Base-by-base conservation (phyloP, 2,113 vertebrate species). In the Saccopteryx bilineata region DNA sequence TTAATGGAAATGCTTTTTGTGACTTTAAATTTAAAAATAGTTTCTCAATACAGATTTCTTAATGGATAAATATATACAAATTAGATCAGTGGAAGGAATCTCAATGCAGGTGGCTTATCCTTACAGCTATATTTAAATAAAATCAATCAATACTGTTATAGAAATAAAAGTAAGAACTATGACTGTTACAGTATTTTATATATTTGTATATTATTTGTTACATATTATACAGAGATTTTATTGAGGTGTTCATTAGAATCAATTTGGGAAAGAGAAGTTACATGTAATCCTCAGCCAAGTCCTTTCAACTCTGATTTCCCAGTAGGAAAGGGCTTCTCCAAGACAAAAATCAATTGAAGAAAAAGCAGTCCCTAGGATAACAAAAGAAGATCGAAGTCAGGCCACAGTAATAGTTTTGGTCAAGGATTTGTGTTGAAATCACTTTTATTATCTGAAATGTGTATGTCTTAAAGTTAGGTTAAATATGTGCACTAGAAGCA, bases 111-210 rank as follows among this genome's bases (percentile, higher is more conserved):
- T 85, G 60, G 15, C 9, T 89, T 87, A 93, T 63, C 9, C 13
- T 87, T 94, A 46, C 31, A 75, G 8, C 10, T 21, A 54, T 31
- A 58, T 93, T 69, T 71, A 63, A 76, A 39, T 79, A 92, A 95
- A 87, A 82, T 4, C 28, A 75, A 56, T 39, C 76, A 23, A 83
- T 81, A 76, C 31, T 9, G 72, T 79, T 54, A 52, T 0, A n/a
- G 10, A 71, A 76, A n/a, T 48, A 48, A 81, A 86, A 93, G 23
- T 80, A 69, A 46, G 24, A 87, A 61, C 2, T 54, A 7, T 65
- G 56, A 60, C 17, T 50, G 63, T 31, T 63, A 58, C 46, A 52
- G 11, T 28, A 60, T 84, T 92, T 71, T 8, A 63, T 46, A 23
- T 88, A 26, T 39, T 85, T 80, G 28, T 82, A 1, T 81, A 39